Evolutionary conservation across 2,888 invertebrate species (phyloP), one percentile per base, ranked within the genome.

Genomic region (Leptopilina drosophilae): DNA sequence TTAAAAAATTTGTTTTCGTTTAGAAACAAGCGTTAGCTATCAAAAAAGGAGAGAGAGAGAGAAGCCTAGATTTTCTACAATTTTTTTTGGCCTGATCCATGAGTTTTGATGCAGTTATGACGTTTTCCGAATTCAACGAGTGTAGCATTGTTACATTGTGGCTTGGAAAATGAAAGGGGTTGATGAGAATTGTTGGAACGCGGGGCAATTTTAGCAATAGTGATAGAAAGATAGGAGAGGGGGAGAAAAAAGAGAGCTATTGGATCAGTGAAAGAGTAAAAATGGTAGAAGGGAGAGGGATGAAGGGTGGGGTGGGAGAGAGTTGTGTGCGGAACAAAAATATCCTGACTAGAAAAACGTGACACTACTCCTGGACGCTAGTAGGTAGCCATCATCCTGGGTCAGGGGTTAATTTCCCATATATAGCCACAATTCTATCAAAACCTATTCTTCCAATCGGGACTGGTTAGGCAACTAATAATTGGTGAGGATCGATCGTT

Each of bases 401-500:
- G 77, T 81, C 83, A 81, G 66, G 84, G 84, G 86, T 87, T 88
- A 86, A 87, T 88, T 87, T 87, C 85, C 87, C 85, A 87, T 86
- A 86, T 86, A 86, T 86, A 87, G 85, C 87, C 84, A 83, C 87
- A 87, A 88, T 88, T 88, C 88, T 88, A 89, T 89, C 87, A 86
- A 88, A 87, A 33, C 83, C 87, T 87, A 88, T 88, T 89, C 88
- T 88, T 88, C 86, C 88, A 86, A 88, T 88, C 87, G 84, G 84
- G 83, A 88, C 86, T 88, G 87, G 88, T 89, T 88, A 87, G 89
- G 87, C 88, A 89, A 89, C 88, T 89, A 89, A 88, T 89, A 89
- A 89, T 89, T 89, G 89, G 88, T 87, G 86, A 81, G 85, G 87
- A 89, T 88, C 88, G 87, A 88, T 88, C 86, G 87, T 82, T 81